phyloP scores from a whole-genome alignment of 2,113 vertebrate genomes.

The Microcebus jonahi region DNA sequence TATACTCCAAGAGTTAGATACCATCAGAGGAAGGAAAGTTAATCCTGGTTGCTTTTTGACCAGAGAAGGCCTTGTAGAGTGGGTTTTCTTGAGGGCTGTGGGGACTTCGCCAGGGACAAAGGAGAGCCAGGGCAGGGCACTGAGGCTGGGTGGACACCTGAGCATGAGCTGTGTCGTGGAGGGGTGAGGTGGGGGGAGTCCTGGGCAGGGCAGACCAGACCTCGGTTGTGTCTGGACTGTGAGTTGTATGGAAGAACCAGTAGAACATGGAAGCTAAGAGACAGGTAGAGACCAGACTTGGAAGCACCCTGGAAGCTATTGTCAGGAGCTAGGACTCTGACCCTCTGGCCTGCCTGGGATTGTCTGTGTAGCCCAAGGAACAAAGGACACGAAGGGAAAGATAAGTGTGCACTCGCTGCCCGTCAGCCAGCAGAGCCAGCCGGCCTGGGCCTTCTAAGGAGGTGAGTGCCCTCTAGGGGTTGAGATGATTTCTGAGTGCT shows the following conservation, averaged over 20 bases:
- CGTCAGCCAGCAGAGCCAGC: neutral
- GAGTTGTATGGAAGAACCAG: neutral
- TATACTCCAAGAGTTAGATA: neutral
- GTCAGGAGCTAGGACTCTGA: neutral
- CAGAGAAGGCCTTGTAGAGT: neutral
- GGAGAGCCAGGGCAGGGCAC: neutral
- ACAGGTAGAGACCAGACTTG: neutral
- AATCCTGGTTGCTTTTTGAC: neutral
- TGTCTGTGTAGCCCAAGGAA: neutral
- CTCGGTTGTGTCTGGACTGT: neutral
- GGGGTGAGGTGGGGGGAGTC: neutral
- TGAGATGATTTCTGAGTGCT: neutral
- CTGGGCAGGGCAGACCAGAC: neutral
- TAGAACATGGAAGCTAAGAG: neutral
- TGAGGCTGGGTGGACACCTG: neutral
- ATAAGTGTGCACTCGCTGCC: fast-evolving
- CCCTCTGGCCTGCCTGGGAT: neutral
- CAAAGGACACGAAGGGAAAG: neutral
- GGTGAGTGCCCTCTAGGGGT: conserved; percentile 76
- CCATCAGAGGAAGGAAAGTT: neutral
- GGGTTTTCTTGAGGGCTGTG: neutral
- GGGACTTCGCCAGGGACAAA: neutral
- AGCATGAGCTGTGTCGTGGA: neutral
- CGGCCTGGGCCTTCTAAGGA: neutral
- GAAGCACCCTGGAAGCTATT: neutral